Conservation (phyloP, 1,140 invertebrate species). For the Drosophila kikkawai region DNA sequence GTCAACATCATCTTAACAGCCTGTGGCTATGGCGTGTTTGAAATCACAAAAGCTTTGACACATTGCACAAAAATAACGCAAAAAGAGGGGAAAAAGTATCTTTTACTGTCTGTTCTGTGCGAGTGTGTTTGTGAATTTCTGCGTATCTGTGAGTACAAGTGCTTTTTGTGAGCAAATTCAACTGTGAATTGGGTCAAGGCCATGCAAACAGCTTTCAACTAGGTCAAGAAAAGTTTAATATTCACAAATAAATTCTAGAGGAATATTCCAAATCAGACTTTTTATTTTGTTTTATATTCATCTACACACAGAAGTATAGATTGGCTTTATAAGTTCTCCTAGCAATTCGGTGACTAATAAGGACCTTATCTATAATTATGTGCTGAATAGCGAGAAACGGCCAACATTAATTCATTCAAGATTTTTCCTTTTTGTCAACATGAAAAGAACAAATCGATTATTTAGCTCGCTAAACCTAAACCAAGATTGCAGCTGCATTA, state of each 20-base stretch:
- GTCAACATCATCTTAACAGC: conserved; percentile 10
- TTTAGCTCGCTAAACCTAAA: too few relatives aligned
- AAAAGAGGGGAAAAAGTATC: conserved; percentile 8
- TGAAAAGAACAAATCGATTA: too few relatives aligned
- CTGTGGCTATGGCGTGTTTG: not conserved
- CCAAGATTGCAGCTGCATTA: too few relatives aligned
- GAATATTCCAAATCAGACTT: not conserved
- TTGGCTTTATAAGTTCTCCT: too few relatives aligned
- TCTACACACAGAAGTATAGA: not conserved
- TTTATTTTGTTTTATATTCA: not conserved
- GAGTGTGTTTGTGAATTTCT: conserved; percentile 6
- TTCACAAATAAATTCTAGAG: not conserved
- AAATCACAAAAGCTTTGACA: conserved; percentile 34
- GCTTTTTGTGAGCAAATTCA: conserved; percentile 46
- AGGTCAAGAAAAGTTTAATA: conserved; percentile 8
- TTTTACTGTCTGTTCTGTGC: conserved; percentile 4
- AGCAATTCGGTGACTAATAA: too few relatives aligned
- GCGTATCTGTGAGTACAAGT: conserved; percentile 17
- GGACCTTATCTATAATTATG: too few relatives aligned
- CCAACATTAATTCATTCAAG: too few relatives aligned
- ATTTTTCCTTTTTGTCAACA: too few relatives aligned
- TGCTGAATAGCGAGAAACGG: too few relatives aligned
- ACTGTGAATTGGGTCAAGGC: conserved; percentile 71
- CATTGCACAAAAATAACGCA: conserved; percentile 31
- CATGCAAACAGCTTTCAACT: conserved; percentile 57